These are phyloP conservation scores for Sphaeramia orbicularis DNA, from an alignment of 2,797 vertebrate species.

Conservation along the genomic window DNA sequence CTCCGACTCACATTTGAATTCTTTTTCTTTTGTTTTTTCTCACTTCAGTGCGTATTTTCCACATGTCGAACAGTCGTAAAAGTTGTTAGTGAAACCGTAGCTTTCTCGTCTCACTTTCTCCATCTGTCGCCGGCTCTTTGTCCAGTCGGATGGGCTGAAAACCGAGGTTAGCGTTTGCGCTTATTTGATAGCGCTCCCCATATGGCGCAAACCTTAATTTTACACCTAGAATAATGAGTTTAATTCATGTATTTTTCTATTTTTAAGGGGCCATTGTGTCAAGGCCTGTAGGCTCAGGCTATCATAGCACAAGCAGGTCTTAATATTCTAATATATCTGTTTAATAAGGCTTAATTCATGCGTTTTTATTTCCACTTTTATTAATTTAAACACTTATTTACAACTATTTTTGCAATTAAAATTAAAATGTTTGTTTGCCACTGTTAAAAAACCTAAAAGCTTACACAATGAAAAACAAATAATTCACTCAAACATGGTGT, in stretches of 20 bases:
- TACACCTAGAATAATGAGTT: neutral
- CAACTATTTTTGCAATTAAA: no score
- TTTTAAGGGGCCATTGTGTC: conserved; percentile 41
- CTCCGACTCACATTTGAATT: neutral
- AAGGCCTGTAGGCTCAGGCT: conserved; percentile 52
- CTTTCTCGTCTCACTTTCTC: conserved; percentile 59
- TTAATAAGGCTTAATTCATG: conserved; percentile 6
- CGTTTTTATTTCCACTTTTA: fast-evolving
- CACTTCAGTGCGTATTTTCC: neutral
- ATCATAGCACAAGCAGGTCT: conserved; percentile 35
- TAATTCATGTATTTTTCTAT: neutral
- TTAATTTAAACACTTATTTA: neutral
- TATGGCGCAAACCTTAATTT: fast-evolving
- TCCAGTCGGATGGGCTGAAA: conserved; percentile 56
- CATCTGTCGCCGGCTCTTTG: conserved; percentile 73
- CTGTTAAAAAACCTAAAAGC: conserved; percentile 6
- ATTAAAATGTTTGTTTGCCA: neutral
- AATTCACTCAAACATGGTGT: conserved; percentile 56
- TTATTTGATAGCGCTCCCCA: neutral
- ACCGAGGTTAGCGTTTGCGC: neutral
- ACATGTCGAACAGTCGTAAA: conserved; percentile 38
- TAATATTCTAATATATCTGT: conserved; percentile 8
- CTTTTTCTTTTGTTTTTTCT: neutral
- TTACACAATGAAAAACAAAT: conserved; percentile 49
- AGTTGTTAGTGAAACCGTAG: conserved; percentile 51